Evolutionary conservation across 1,140 invertebrate genomes (phyloP), one percentile per base, ranked within the genome.

Genomic region (Danaus plexippus): DNA sequence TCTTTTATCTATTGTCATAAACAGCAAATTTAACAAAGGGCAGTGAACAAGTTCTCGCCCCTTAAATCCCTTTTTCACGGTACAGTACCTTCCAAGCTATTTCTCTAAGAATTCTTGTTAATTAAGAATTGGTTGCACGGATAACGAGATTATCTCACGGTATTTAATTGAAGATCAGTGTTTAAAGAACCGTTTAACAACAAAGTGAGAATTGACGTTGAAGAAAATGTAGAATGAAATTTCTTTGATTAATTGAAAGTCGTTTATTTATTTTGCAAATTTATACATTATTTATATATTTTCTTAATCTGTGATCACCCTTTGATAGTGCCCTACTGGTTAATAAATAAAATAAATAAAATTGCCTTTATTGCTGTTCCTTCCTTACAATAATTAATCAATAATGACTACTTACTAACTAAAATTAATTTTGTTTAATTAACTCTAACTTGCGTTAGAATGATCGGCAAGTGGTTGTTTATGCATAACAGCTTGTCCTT

Each of bases 141-240:
- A 75, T 80, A 80, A 85, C 68, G 66, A 69, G 77, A 80, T 85
- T 80, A 81, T 76, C 69, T 68, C 69, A 69, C 63, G 73, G 64
- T 74, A 59, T 80, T 84, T 77, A 73, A 79, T 77, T 72, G 70
- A 53, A 67, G 64, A 77, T 73, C 70, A 57, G 66, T 67, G 68
- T 75, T 71, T 67, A 70, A 75, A 69, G 55, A 64, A 63, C 56
- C 69, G 63, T 66, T 74, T 55, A 66, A 70, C 58, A 66, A 72
- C 59, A 64, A 72, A 73, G 57, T 64, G 67, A 64, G 52, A 69
- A 69, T 61, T 61, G 60, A 32, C 61, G 66, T 66, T 61, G 48
- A 58, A 64, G 57, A 54, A 63, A 64, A 71, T 63, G 67, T 52
- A 22, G 46, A 54, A n/a, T 55, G 48, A 18, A 52, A 61, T 43